These are phyloP conservation scores for Oreochromis niloticus DNA, from an alignment of 2,113 vertebrate genomes.

Conservation along the genomic window DNA sequence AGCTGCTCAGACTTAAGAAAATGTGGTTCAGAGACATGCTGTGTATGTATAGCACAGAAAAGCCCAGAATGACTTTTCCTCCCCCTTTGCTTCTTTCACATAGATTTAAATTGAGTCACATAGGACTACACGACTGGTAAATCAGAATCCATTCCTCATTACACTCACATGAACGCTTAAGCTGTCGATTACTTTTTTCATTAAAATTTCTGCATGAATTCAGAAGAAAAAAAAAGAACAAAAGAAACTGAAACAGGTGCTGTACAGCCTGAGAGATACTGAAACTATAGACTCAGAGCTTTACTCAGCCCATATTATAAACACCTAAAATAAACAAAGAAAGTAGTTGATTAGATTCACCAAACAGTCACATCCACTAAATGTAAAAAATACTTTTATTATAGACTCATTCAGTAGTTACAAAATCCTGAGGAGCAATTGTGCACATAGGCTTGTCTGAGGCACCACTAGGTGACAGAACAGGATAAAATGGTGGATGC, in stretches of 20 bases:
- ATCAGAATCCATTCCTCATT: background rate
- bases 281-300: background rate
- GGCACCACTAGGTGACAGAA: background rate
- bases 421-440: background rate
- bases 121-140: background rate
- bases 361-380: background rate
- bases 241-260: background rate
- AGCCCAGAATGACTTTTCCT: background rate
- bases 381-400: background rate
- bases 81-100: background rate
- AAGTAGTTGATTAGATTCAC: background rate
- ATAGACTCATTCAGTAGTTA: background rate
- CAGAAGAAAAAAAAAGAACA: background rate
- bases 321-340: background rate
- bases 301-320: background rate
- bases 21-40: background rate
- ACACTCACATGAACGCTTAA: background rate
- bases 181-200: background rate
- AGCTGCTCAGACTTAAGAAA: background rate
- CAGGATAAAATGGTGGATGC: background rate
- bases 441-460: background rate
- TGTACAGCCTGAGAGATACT: background rate
- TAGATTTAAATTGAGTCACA: background rate
- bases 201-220: background rate
- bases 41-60: background rate